phyloP scores from a whole-genome alignment of 2,888 invertebrate genomes.

The Drosophila pegasa region DNA sequence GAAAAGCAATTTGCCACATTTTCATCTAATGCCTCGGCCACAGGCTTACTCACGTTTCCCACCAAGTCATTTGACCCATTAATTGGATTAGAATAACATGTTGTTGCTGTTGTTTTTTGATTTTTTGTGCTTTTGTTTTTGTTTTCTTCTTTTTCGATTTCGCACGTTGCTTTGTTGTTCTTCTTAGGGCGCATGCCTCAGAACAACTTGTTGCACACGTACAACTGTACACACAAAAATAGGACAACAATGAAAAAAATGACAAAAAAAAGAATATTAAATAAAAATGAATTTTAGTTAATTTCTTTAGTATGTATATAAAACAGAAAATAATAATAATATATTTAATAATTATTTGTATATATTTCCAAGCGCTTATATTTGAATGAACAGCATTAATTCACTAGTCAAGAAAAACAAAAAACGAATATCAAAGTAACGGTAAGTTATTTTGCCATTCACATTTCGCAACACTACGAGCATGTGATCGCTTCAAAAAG shows the following conservation, averaged over 20 bases:
- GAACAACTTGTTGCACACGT: conserved; percentile 63
- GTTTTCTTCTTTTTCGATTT: conserved; percentile 10
- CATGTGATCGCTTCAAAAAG: not conserved
- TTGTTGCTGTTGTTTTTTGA: conserved; percentile 31
- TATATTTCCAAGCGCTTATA: not conserved
- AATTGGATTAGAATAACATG: conserved; percentile 69
- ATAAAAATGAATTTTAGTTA: no score
- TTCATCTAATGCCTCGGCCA: conserved; percentile 32
- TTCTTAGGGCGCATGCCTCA: conserved; percentile 40
- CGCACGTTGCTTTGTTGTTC: conserved; percentile 44
- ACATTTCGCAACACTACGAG: not conserved
- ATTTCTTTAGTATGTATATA: no score
- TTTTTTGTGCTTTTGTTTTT: conserved; percentile 13
- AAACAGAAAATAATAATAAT: not conserved
- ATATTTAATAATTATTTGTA: not conserved
- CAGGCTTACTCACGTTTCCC: conserved; percentile 35
- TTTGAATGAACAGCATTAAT: not conserved
- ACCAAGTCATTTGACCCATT: conserved; percentile 46
- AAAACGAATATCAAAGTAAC: not conserved
- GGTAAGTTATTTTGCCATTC: not conserved
- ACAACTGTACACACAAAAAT: not conserved
- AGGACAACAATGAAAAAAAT: not conserved
- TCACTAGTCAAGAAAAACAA: not conserved
- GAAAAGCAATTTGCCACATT: conserved; percentile 29
- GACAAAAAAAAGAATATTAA: no score